Evolutionary conservation across 2,797 vertebrate genomes (phyloP), one percentile per base, ranked within the genome.

Genomic region (Cetoscarus ocellatus): DNA sequence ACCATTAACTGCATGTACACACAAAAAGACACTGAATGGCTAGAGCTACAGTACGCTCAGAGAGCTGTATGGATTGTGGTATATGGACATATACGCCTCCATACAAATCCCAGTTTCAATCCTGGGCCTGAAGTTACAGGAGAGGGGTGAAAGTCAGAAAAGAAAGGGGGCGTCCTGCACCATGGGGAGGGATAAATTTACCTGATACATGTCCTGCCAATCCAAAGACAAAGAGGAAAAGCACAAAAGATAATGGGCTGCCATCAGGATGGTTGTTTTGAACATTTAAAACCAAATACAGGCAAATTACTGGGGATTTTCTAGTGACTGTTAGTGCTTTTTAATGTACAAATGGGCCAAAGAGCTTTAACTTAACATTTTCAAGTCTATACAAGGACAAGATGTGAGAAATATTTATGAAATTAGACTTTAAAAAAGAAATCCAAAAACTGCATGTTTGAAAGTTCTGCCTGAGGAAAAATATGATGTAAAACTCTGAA

Each of bases 171-270:
- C 4, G 69, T 88, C 93, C 93, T 95, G 82, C 78, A 89, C 90
- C 93, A 67, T 59, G 57, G 92, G 85, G 71, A 69, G 35, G 59
- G 47, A 71, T 79, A 86, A 75, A 93, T 95, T 98, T 98, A 98
- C 96, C 97, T 98, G 94, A 93, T 96, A 95, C 93, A 98, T 95
- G 95, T 98, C 96, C 98, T 99, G 95, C 93, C 92, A 97, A 96
- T 94, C 94, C 95, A 96, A 85, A 96, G 95, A 96, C 88, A 96
- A 93, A 90, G 80, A 93, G 89, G 95, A 95, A 96, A 93, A 98
- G 95, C 95, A 98, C 92, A 97, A 96, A 94, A 97, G 85, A 96
- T 92, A 96, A 96, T 79, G 86, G 96, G 92, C 95, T 90, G 87
- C 92, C 89, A 91, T 97, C 94, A 97, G 92, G 93, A 94, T 60